Evolutionary conservation across 2,888 invertebrate genomes (phyloP), one percentile per base, ranked within the genome.

Genomic region (Malachius bipustulatus): DNA sequence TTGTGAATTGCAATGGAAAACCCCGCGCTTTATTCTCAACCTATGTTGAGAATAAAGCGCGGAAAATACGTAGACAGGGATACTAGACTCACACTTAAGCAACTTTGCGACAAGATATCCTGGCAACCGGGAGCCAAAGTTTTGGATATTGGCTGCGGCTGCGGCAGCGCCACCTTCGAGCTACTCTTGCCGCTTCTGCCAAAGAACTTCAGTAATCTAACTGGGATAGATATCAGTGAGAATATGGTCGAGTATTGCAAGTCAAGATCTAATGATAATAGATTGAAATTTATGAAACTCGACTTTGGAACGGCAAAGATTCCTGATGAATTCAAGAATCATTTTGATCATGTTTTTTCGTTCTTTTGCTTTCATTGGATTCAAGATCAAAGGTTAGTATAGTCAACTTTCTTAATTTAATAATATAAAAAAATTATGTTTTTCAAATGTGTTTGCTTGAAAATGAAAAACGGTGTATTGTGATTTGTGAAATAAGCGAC

Each of bases 281-380:
- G 55, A 29, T 60, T 65, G 1, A 55, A 63, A 14, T 68, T 71
- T 40, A 57, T 63, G 24, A 40, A 66, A 24, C 49, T 73, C 32
- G 73, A 81, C 47, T 73, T 81, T 28, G 57, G 59, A 35, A 60
- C 67, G 1, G 53, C 60, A 0, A 51, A 62, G 19, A 40, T 75
- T 34, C 69, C 71, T 0, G 49, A 52, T 2, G 56, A 66, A 11
- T 44, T 67, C 30, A 46, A 55, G 8, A 62, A 57, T 31, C 51
- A 59, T 19, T 81, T 75, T 47, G 68, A 74, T 48, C 75, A 78
- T 47, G 68, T 70, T 0, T 70, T 78, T 26, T 80, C 81, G 0
- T 79, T 81, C 50, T 79, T 79, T 51, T 72, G 78, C 39, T 61
- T 82, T 2, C 80, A 82, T 49, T 82, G 81, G 81, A 70, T 81